These are phyloP conservation scores for Arremon brunneinucha DNA, from an alignment of 2,797 vertebrate genomes.

Conservation along the genomic window DNA sequence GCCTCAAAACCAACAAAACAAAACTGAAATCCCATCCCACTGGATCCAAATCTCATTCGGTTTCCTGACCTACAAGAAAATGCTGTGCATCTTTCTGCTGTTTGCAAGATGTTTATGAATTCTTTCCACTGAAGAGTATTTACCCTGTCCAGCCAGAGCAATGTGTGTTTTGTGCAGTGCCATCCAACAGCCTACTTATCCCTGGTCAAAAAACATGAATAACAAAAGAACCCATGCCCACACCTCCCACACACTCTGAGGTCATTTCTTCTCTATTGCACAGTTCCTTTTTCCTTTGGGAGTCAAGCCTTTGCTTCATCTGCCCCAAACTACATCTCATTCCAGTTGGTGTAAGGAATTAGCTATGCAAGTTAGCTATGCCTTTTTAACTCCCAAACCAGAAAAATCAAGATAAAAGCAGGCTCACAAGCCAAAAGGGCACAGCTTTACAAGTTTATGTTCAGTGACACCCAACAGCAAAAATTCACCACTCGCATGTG, in stretches of 20 bases:
- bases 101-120: background rate
- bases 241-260: background rate
- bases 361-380: background rate
- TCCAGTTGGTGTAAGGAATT: background rate
- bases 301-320: background rate
- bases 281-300: background rate
- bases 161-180: background rate
- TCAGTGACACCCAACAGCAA: background rate
- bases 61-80: background rate
- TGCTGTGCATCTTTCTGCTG: background rate
- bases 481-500: background rate
- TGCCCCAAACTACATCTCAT: background rate
- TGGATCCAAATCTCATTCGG: background rate
- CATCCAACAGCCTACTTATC: background rate
- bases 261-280: background rate
- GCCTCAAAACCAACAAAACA: background rate
- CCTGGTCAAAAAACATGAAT: background rate
- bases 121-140: background rate
- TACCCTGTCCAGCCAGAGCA: background rate
- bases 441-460: background rate
- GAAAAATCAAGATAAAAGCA: background rate
- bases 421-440: background rate
- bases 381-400: background rate
- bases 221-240: no score
- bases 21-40: background rate